Evolutionary conservation across 2,888 invertebrate genomes (phyloP), one percentile per base, ranked within the genome.

Genomic region (Drosophila prolongata): DNA sequence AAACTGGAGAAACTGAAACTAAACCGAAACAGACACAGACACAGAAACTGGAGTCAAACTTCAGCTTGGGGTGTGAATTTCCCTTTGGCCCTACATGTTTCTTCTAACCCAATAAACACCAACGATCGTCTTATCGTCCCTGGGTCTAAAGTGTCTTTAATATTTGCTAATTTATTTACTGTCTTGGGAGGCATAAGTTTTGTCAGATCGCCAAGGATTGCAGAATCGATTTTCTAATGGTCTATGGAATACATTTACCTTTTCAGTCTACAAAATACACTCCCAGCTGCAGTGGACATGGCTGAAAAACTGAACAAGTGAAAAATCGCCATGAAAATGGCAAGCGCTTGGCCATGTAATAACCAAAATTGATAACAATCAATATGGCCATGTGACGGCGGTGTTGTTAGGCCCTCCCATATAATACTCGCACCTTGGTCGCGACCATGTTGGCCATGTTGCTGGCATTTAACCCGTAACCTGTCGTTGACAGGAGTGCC

Each of bases 301-400:
- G 46, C 30, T 10, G 16, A 59, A 71, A 70, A 87, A 71, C 62
- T 71, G 50, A 50, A 69, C 66, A 62, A 62, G 66, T 77, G 83
- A 79, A 87, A 84, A 89, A 87, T 85, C 66, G 89, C 71, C 68
- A 70, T 61, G 80, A 81, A 83, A 84, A 84, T 89, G 75, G 83
- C 79, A 75, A 61, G 70, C 77, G 83, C 83, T 84, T 76, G 72
- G 73, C 77, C 77, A 55, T 81, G 88, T 87, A 85, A 84, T 89
- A 89, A 85, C 83, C 69, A 86, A 89, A 87, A 84, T 89, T 84
- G 89, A 84, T 84, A 86, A 89, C 83, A 86, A 84, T 84, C 83
- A 84, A 84, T 84, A 83, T 85, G 83, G 75, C 79, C 67, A 88
- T 77, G 75, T 80, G 89, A 42, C 49, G 43, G 54, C 60, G 6